Percentiles rank a stretch among this genome's conserved stretches.
These are phyloP conservation scores for Hermodice carunculata DNA, from an alignment of 2,888 invertebrate species.

Conservation along the genomic window DNA sequence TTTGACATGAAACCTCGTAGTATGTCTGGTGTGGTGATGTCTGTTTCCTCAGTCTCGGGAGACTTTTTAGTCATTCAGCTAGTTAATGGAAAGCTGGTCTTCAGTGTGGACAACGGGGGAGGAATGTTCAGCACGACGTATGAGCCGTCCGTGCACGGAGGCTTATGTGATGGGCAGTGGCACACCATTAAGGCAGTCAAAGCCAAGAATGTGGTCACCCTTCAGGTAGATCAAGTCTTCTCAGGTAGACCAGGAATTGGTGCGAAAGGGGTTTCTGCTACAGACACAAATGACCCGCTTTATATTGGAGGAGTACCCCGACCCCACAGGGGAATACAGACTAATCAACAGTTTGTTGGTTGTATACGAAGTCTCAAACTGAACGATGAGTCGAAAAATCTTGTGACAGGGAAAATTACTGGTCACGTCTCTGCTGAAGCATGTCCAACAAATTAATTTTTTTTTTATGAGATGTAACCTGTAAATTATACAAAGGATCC, in stretches of 20 bases:
- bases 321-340: slow-evolving; percentile 77
- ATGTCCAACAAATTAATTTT: no score
- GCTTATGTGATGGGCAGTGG: slow-evolving; percentile 96
- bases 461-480: no score
- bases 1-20: slow-evolving; percentile 90
- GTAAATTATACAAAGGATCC: no score
- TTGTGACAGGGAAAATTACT: slow-evolving; percentile 83
- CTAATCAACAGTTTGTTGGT: slow-evolving; percentile 81
- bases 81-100: slow-evolving; percentile 80
- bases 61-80: slow-evolving; percentile 91
- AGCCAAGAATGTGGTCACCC: slow-evolving; percentile 88
- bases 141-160: slow-evolving; percentile 55
- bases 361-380: slow-evolving; percentile 90
- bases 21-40: slow-evolving; percentile 85
- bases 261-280: slow-evolving; percentile 75
- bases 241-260: slow-evolving; percentile 82
- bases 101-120: slow-evolving; percentile 73
- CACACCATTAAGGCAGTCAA: slow-evolving; percentile 84
- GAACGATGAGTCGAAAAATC: slow-evolving; percentile 81
- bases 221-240: slow-evolving; percentile 86
- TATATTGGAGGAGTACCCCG: slow-evolving; percentile 90
- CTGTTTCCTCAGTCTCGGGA: slow-evolving; percentile 71
- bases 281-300: slow-evolving; percentile 86
- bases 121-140: slow-evolving; percentile 84
- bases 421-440: slow-evolving; percentile 83